phyloP scores from a whole-genome alignment of 2,888 invertebrate species.

The Conomelus anceps region DNA sequence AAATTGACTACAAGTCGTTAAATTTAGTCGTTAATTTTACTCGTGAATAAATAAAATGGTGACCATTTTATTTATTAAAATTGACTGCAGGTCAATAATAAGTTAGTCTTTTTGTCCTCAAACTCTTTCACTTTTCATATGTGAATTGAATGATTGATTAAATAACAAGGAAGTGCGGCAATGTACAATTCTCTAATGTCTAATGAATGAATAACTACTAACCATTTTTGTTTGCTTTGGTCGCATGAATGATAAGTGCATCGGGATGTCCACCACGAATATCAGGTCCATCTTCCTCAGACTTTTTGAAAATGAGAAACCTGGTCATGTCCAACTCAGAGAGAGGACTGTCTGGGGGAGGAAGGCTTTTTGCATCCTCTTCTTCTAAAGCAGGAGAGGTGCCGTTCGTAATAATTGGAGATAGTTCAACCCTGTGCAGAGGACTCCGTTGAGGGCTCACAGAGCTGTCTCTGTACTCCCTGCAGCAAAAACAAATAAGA shows the following conservation, averaged over 20 bases:
- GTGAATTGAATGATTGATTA: too few species aligned
- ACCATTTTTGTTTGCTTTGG: constrained; percentile 84
- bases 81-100: too few species aligned
- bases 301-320: constrained; percentile 70
- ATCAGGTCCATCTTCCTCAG: constrained; percentile 81
- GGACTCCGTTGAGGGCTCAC: neutral
- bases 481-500: neutral
- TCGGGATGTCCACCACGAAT: constrained; percentile 90
- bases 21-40: too few species aligned
- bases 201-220: constrained; percentile 39
- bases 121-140: too few species aligned
- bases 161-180: too few species aligned
- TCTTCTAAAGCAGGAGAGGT: neutral
- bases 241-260: constrained; percentile 92
- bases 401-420: neutral
- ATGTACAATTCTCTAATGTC: too few species aligned
- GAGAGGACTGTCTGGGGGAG: constrained; percentile 42
- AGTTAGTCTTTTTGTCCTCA: neutral
- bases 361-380: neutral
- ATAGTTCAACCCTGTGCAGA: neutral
- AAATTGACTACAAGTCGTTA: too few species aligned
- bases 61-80: too few species aligned
- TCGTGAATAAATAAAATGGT: too few species aligned
- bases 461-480: neutral
- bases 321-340: constrained; percentile 75